A percentile compares a stretch with the other conserved stretches of the same genome.
phyloP scores from a whole-genome alignment of 2,113 vertebrate genomes.

The Salvelinus fontinalis region DNA sequence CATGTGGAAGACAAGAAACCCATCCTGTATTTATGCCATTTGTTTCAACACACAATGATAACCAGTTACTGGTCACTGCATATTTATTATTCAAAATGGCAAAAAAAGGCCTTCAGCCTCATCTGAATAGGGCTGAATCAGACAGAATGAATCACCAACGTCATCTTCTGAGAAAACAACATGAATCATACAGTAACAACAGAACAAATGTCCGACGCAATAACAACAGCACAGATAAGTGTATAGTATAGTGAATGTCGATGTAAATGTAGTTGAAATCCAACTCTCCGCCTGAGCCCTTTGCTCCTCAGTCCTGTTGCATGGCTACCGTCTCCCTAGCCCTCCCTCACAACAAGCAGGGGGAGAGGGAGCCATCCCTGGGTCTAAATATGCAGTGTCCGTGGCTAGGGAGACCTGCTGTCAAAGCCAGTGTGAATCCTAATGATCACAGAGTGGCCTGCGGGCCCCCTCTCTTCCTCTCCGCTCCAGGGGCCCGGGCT shows the following conservation, averaged over 20 bases:
- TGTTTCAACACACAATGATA: too few relatives aligned
- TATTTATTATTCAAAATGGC: too few relatives aligned
- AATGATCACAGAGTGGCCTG: conserved; percentile 64
- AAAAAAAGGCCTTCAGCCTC: too few relatives aligned
- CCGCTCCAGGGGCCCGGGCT: conserved; percentile 68
- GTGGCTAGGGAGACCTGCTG: conserved; percentile 55
- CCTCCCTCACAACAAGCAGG: background rate
- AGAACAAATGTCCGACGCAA: conserved; percentile 30
- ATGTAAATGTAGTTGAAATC: background rate
- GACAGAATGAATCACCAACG: background rate
- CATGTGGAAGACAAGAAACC: too few relatives aligned
- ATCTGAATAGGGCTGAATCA: too few relatives aligned
- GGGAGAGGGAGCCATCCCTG: conserved; percentile 33
- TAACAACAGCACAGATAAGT: background rate
- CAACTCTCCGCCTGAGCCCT: conserved; percentile 15
- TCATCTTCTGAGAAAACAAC: background rate
- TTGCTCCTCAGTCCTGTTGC: background rate
- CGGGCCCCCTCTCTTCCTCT: conserved; percentile 11
- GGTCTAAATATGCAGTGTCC: conserved; percentile 62
- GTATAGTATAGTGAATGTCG: too few relatives aligned
- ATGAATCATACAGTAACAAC: background rate
- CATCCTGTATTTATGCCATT: too few relatives aligned
- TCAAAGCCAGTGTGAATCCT: conserved; percentile 70
- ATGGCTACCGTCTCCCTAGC: background rate
- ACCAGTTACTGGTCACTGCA: too few relatives aligned